Evolutionary conservation across 2,797 vertebrate species (phyloP), one percentile per base, ranked within the genome.

Genomic region (Botia almorhae): DNA sequence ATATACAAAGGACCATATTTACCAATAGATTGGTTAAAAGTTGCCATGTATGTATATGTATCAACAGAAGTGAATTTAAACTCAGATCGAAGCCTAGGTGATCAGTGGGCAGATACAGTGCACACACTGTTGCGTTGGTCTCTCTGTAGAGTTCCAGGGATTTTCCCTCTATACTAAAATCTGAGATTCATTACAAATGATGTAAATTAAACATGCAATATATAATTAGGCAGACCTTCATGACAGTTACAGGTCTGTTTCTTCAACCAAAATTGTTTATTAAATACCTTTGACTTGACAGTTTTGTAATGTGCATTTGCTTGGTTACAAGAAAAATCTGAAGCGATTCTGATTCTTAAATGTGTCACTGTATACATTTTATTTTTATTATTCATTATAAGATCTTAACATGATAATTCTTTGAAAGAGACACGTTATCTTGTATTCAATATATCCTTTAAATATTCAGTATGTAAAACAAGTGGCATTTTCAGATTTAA

Each of bases 151-250:
- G 89, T 78, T 67, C 50, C 46, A 67, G 83, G 93, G 91, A 88
- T 84, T 92, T 92, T 86, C 84, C 83, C 89, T 89, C 84, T 71
- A 23, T 81, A 78, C 76, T 85, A 82, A 84, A 87, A 88, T 84
- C 88, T 90, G 88, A 91, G 89, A 89, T 88, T 82, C 71, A 85
- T 83, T 88, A 89, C 88, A 87, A 69, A 88, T 43, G 81, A 83
- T 72, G 79, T 85, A 89, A 85, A 77, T 78, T 72, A 69, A 84
- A 83, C 80, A 56, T 65, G 76, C 83, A 82, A 83, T 78, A 88
- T 92, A 83, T 92, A 88, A 92, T 93, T 90, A 93, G 90, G 91
- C 88, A 88, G 86, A 88, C 83, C 85, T 87, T 82, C 83, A 88
- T 84, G 86, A 92, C 88, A 89, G 86, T 83, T 85, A 53, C 82